These are phyloP conservation scores for Eupsittula cactorum DNA, from an alignment of 2,113 vertebrate species.

Conservation along the genomic window DNA sequence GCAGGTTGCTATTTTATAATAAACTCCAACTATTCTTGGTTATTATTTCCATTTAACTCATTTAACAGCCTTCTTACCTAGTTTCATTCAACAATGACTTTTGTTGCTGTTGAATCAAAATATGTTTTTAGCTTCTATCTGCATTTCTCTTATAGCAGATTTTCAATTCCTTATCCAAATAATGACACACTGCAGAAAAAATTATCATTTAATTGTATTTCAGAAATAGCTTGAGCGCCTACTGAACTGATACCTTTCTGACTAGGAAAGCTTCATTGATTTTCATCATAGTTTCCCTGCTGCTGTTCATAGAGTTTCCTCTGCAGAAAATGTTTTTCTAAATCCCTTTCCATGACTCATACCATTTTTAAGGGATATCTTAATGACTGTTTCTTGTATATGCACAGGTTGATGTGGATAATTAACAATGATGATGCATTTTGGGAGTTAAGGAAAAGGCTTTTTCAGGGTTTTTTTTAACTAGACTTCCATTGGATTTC, in stretches of 20 bases:
- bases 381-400: neutral
- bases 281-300: neutral
- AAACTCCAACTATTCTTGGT: neutral
- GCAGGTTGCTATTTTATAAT: neutral
- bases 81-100: neutral
- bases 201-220: neutral
- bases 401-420: neutral
- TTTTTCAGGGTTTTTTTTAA: neutral
- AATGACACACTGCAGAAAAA: neutral
- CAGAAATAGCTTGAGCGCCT: neutral
- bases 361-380: neutral
- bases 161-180: neutral
- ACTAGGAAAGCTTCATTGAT: neutral
- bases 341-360: neutral
- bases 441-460: neutral
- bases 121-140: neutral
- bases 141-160: neutral
- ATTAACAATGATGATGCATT: neutral
- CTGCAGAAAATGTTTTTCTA: neutral
- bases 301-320: neutral
- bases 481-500: neutral
- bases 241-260: accelerated
- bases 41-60: neutral
- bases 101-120: neutral
- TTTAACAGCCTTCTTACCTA: neutral